A percentile compares a stretch with the other conserved stretches of the same genome.
Conservation (phyloP, 2,888 invertebrate species). For the Euphydryas editha region DNA sequence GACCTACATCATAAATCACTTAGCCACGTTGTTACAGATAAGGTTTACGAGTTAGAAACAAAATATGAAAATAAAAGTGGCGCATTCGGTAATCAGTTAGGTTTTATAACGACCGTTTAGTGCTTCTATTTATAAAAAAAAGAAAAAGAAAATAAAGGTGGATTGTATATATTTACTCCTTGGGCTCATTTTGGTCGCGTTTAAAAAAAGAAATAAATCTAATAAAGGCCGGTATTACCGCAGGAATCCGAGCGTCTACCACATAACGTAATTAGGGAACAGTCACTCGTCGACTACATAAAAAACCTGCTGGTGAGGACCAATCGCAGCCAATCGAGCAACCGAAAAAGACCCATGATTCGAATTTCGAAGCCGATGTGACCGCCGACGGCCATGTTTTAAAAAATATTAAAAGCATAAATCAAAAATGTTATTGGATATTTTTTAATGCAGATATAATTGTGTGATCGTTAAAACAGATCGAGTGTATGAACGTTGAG, state of each 20-base stretch:
- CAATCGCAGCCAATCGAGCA: slow-evolving; percentile 66
- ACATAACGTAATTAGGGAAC: slow-evolving; percentile 72
- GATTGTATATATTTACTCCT: not conserved
- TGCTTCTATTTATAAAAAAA: slow-evolving; percentile 16
- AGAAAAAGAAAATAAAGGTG: not conserved
- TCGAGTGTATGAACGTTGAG: slow-evolving; percentile 46
- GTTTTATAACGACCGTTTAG: slow-evolving; percentile 17
- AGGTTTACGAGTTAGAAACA: slow-evolving; percentile 71
- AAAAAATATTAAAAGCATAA: slow-evolving; percentile 76
- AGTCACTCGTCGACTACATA: slow-evolving; percentile 52
- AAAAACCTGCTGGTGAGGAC: slow-evolving; percentile 61
- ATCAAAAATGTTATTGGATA: slow-evolving; percentile 75
- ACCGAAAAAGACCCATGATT: slow-evolving; percentile 56
- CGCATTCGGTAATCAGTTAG: slow-evolving; percentile 28
- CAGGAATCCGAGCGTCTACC: slow-evolving; percentile 54
- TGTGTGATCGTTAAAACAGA: slow-evolving; percentile 54
- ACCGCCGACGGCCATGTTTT: slow-evolving; percentile 75
- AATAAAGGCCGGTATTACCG: slow-evolving; percentile 55
- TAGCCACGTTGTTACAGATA: slow-evolving; percentile 80
- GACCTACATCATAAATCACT: slow-evolving; percentile 82
- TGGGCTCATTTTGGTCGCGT: not conserved
- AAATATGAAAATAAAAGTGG: slow-evolving; percentile 57
- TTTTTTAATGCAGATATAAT: slow-evolving; percentile 70
- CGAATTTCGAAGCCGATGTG: slow-evolving; percentile 48
- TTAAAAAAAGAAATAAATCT: slow-evolving; percentile 43